A percentile compares a stretch with the other conserved stretches of the same genome.
These are phyloP conservation scores for Drosophila pseudoananassae DNA, from an alignment of 1,140 invertebrate species.

Conservation along the genomic window DNA sequence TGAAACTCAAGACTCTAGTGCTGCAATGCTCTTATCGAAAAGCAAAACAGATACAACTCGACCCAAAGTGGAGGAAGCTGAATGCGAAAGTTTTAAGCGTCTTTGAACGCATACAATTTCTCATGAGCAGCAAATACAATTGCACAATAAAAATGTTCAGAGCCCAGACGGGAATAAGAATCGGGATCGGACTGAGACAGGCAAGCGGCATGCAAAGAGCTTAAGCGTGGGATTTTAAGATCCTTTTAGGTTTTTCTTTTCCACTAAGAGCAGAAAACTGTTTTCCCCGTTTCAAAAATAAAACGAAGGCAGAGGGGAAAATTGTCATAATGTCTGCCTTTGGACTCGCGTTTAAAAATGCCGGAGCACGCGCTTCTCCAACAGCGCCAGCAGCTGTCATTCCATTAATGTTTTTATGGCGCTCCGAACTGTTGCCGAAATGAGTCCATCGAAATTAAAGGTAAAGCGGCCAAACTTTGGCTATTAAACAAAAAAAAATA, in stretches of 20 bases:
- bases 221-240: conserved; percentile 72
- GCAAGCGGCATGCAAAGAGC: conserved; percentile 57
- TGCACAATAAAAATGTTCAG: conserved; percentile 69
- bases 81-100: conserved; percentile 74
- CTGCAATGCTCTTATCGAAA: conserved; percentile 69
- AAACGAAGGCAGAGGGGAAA: conserved; percentile 4
- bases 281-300: not conserved
- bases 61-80: conserved; percentile 54
- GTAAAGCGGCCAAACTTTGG: conserved; percentile 49
- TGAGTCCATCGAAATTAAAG: conserved; percentile 68
- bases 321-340: conserved; percentile 59
- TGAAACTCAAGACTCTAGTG: conserved; percentile 62
- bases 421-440: conserved; percentile 65
- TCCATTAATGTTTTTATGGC: conserved; percentile 69
- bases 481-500: conserved; percentile 41
- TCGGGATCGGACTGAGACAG: conserved; percentile 20
- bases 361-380: conserved; percentile 31
- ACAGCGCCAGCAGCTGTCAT: conserved; percentile 50
- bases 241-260: conserved; percentile 30
- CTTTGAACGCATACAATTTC: conserved; percentile 79
- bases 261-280: conserved; percentile 52
- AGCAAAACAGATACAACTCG: not conserved
- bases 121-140: conserved; percentile 80
- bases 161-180: conserved; percentile 20
- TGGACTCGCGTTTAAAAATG: conserved; percentile 61